Evolutionary conservation across 2,888 invertebrate species (phyloP), one percentile per base, ranked within the genome.

Genomic region (Phyllotreta cruciferae): DNA sequence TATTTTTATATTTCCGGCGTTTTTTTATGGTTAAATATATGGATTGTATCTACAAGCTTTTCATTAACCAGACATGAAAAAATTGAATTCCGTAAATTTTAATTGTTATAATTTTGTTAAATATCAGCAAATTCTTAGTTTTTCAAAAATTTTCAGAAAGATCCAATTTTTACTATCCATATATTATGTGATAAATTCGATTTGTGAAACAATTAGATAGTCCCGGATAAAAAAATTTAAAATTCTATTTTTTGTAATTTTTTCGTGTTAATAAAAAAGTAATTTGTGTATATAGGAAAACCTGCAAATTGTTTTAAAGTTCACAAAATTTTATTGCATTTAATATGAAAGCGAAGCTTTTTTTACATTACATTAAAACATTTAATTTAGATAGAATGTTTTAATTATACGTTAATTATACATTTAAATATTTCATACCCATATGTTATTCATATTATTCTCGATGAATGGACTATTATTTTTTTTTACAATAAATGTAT

Each of bases 261-360:
- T 63, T 9, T 66, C 38, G 24, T 55, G 50, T 58, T 49, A 57
- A 42, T 8, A 49, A 38, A 39, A 42, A 63, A 42, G 56, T 10
- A 11, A 50, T 52, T 35, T 56, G 42, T 62, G 56, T 62, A 44
- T 36, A 60, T 50, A 57, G 53, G 63, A 24, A 67, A 66, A 69
- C 67, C 67, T 67, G 69, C 67, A 70, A 65, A 66, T 70, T 70
- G 68, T 70, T 70, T 66, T 66, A 60, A 55, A 45, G 24, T 62
- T 60, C 50, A 65, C 55, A 35, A 64, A 38, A 54, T 53, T 54
- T 50, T 61, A 35, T 52, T 69, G 66, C 68, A 65, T 68, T 64
- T 66, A 62, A 56, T 66, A 62, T 66, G 62, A 56, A 57, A 65
- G 60, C 55, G 61, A 63, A 63, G 65, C 62, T 66, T 60, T 56